Evolutionary conservation across 2,113 vertebrate genomes (phyloP).

Genomic region (Scalopus aquaticus): DNA sequence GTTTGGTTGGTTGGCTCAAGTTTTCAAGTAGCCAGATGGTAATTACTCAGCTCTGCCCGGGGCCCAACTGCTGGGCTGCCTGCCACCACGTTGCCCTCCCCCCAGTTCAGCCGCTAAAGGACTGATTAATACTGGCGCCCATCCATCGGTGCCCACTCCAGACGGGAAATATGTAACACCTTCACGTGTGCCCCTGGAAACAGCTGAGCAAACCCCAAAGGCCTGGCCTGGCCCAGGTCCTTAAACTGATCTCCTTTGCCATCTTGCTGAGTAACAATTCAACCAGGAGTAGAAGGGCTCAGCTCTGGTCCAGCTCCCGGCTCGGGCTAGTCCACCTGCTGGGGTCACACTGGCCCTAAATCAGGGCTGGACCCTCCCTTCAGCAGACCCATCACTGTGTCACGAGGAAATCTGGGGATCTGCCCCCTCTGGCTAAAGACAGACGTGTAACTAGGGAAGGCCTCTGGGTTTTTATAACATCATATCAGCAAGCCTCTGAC

Average conservation of each 20-base stretch:
- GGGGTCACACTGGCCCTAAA: neutral
- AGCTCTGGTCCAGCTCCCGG: neutral
- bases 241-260: neutral
- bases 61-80: neutral
- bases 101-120: neutral
- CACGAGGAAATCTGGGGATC: neutral
- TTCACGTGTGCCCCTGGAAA: neutral
- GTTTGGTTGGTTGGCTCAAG: neutral
- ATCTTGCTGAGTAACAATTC: neutral
- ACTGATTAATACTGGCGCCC: neutral
- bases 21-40: neutral
- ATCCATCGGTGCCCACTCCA: accelerated
- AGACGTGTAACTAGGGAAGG: neutral
- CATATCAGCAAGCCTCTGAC: neutral
- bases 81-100: accelerated
- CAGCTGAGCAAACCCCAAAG: neutral
- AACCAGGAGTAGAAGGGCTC: neutral
- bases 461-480: neutral
- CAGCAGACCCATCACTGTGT: neutral
- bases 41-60: neutral
- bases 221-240: neutral
- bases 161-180: neutral
- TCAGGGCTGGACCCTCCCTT: neutral
- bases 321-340: neutral
- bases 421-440: neutral